A percentile compares a stretch with the other conserved stretches of the same genome.
Evolutionary conservation across 2,797 vertebrate genomes (phyloP).

Genomic region (Phaenicophaeus curvirostris): DNA sequence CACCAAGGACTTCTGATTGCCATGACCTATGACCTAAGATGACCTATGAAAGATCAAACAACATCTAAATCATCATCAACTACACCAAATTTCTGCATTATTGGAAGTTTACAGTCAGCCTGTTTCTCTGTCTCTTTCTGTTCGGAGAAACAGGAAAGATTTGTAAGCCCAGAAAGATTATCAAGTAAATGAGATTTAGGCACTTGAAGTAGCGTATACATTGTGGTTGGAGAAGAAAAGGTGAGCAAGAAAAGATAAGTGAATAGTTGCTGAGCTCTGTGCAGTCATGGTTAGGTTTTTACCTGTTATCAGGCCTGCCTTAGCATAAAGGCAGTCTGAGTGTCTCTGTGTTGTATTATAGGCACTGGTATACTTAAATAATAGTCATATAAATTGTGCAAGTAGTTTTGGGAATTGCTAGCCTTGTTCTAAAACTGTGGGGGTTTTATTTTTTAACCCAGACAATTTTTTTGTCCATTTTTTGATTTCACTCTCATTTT

Average conservation of each 20-base stretch:
- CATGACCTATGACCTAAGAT: neutral
- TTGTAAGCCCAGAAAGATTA: neutral
- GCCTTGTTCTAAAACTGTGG: neutral
- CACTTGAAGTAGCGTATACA: neutral
- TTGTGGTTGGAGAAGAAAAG: neutral
- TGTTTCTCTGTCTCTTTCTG: neutral
- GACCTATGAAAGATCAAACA: constrained; percentile 46
- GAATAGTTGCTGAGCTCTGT: neutral
- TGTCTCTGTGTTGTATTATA: neutral
- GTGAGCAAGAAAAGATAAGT: neutral
- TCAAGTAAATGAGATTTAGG: neutral
- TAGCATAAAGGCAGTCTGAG: neutral
- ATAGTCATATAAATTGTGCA: neutral
- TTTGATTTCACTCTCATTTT: neutral
- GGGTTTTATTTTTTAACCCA: neutral
- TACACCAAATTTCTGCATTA: constrained; percentile 4
- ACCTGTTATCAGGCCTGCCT: neutral
- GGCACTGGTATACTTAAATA: fast-evolving
- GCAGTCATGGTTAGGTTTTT: neutral
- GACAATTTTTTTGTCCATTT: fast-evolving
- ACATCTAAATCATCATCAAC: constrained; percentile 34
- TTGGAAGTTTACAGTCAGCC: constrained; percentile 2
- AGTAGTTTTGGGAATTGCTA: neutral
- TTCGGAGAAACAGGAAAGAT: neutral
- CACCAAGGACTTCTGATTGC: no score